A percentile compares a stretch with the other conserved stretches of the same genome.
These are phyloP conservation scores for Coturnix japonica DNA, from an alignment of 2,113 vertebrate species.

Conservation along the genomic window DNA sequence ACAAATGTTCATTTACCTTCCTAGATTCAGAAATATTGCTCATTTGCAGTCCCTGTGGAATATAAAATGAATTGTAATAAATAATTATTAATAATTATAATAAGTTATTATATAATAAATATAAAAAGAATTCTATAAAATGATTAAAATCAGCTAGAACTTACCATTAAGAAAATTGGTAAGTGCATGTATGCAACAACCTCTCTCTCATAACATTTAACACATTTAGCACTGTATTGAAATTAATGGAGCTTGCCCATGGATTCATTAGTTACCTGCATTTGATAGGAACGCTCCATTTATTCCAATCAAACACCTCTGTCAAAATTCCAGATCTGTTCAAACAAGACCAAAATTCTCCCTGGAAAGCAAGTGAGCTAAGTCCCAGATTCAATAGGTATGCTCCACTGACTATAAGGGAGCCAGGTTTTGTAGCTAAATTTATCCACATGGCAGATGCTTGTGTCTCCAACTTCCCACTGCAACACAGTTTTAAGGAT, in stretches of 20 bases:
- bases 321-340: constrained; percentile 27
- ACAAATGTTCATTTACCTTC: constrained; percentile 26
- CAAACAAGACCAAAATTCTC: constrained; percentile 29
- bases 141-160: constrained; percentile 19
- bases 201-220: constrained; percentile 26
- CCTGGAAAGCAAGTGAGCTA: not conserved
- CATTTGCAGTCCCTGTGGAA: not conserved
- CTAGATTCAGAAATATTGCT: not conserved
- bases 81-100: no score
- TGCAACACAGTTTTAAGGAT: constrained; percentile 38
- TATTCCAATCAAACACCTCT: constrained; percentile 55
- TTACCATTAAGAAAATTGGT: constrained; percentile 5
- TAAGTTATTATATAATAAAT: not conserved
- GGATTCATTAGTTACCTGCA: constrained; percentile 48
- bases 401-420: not conserved
- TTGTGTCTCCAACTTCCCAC: constrained; percentile 41
- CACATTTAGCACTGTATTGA: constrained; percentile 20
- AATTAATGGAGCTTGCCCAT: constrained; percentile 47
- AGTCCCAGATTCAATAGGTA: not conserved
- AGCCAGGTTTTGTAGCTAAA: not conserved
- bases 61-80: not conserved
- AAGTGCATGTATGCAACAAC: not conserved
- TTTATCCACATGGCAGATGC: constrained; percentile 34
- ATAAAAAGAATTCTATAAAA: constrained; percentile 1
- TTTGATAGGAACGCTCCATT: constrained; percentile 40